Conservation (phyloP, 2,888 invertebrate species). For the Apamea monoglypha region DNA sequence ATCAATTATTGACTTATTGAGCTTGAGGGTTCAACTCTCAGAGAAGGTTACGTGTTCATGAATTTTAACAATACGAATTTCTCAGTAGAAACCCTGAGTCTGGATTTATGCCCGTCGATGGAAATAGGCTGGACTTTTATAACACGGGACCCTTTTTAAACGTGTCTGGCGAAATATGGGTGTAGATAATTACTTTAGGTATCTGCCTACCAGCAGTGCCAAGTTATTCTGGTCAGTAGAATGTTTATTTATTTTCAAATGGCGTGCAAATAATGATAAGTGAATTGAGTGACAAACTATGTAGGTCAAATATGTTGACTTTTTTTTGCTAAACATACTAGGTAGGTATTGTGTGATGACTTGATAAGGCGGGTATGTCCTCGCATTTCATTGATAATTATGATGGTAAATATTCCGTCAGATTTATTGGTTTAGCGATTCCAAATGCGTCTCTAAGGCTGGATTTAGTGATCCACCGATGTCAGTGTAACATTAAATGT, state of each 20-base stretch:
- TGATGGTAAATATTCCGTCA: constrained; percentile 26
- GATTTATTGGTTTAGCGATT: not conserved
- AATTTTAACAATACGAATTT: not conserved
- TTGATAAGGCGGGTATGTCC: constrained; percentile 15
- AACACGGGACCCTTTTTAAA: too few relatives aligned
- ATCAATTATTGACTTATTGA: not conserved
- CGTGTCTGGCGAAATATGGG: not conserved
- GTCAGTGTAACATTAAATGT: too few relatives aligned
- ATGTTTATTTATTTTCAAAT: constrained; percentile 31
- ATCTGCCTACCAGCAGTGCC: not conserved
- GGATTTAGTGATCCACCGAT: not conserved
- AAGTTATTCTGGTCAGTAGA: constrained; percentile 4
- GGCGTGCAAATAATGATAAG: constrained; percentile 24
- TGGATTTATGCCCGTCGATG: not conserved
- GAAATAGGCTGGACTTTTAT: not conserved
- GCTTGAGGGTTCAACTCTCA: not conserved
- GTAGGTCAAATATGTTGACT: constrained; percentile 54
- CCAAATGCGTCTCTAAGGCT: not conserved
- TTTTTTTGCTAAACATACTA: constrained; percentile 32
- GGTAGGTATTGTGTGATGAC: not conserved
- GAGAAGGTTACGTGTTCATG: not conserved
- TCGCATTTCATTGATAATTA: constrained; percentile 33
- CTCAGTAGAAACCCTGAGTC: not conserved
- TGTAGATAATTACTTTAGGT: not conserved
- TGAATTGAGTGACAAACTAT: constrained; percentile 39